phyloP scores from a whole-genome alignment of 2,797 vertebrate species.

The Ispidina picta region DNA sequence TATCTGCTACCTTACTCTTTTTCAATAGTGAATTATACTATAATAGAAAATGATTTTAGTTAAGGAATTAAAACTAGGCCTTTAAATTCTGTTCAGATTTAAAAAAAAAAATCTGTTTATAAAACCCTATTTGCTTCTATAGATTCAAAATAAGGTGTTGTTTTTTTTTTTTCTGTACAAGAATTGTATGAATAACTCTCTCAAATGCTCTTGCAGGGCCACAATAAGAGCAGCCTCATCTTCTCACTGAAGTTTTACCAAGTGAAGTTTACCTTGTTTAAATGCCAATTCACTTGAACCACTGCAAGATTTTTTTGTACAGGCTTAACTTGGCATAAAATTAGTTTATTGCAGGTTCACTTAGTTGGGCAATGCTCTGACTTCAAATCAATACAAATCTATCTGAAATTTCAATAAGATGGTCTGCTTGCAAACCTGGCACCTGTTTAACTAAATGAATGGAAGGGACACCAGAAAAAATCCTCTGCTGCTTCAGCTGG shows the following conservation, averaged over 20 bases:
- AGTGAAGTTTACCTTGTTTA: constrained; percentile 44
- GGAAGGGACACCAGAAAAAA: neutral
- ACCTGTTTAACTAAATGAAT: neutral
- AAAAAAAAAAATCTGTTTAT: neutral
- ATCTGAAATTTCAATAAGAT: constrained; percentile 11
- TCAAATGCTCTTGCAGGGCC: neutral
- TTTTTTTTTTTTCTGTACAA: neutral
- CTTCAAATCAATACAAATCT: constrained; percentile 52
- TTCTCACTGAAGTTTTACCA: constrained; percentile 12
- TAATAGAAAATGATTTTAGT: constrained; percentile 3
- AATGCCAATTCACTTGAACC: constrained; percentile 40
- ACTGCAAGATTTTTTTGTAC: constrained; percentile 2
- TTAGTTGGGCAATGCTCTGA: constrained; percentile 14
- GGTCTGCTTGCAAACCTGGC: neutral
- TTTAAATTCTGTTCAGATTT: neutral
- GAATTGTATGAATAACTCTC: neutral
- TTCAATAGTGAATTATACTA: neutral
- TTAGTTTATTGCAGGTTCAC: constrained; percentile 56
- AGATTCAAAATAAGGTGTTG: neutral
- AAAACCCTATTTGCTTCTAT: neutral
- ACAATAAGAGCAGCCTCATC: neutral
- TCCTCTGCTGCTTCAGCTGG: neutral
- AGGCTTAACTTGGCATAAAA: constrained; percentile 56
- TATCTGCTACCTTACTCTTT: constrained; percentile 41
- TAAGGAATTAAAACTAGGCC: constrained; percentile 2